A percentile compares a stretch with the other conserved stretches of the same genome.
Conservation (phyloP, 1,140 invertebrate genomes). For the Cryptotermes secundus region DNA sequence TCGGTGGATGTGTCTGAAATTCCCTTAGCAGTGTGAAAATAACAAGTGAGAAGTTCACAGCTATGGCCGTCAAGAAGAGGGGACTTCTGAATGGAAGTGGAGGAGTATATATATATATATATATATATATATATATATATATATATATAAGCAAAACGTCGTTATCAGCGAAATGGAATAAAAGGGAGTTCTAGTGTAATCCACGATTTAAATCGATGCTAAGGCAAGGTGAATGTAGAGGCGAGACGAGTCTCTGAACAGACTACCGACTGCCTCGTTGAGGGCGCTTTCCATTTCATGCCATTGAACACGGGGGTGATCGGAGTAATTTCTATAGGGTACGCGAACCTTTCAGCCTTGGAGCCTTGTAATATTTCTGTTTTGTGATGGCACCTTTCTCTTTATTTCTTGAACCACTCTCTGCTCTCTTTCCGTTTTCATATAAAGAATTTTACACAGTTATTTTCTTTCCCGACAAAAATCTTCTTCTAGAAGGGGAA, state of each 20-base stretch:
- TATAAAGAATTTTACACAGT: conserved; percentile 17
- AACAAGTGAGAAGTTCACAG: neutral
- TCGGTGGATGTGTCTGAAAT: neutral
- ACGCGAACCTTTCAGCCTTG: too few relatives aligned
- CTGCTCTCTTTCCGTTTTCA: neutral
- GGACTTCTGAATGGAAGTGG: neutral
- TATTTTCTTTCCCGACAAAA: conserved; percentile 18
- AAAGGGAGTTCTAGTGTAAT: neutral
- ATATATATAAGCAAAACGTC: too few relatives aligned
- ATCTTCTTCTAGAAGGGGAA: neutral
- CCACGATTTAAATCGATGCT: neutral
- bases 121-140: too few relatives aligned
- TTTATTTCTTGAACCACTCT: neutral
- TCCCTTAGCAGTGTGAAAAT: neutral
- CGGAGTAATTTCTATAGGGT: neutral
- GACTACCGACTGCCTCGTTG: too few relatives aligned
- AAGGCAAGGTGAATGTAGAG: neutral
- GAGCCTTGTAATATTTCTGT: neutral
- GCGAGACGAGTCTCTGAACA: neutral
- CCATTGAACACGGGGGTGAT: neutral
- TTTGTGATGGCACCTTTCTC: neutral
- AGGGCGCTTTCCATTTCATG: neutral
- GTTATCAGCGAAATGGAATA: neutral
- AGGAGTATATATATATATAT: too few relatives aligned
- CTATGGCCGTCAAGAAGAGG: neutral